Evolutionary conservation across 2,888 invertebrate genomes (phyloP).

Genomic region (Onthophagus sagittarius): DNA sequence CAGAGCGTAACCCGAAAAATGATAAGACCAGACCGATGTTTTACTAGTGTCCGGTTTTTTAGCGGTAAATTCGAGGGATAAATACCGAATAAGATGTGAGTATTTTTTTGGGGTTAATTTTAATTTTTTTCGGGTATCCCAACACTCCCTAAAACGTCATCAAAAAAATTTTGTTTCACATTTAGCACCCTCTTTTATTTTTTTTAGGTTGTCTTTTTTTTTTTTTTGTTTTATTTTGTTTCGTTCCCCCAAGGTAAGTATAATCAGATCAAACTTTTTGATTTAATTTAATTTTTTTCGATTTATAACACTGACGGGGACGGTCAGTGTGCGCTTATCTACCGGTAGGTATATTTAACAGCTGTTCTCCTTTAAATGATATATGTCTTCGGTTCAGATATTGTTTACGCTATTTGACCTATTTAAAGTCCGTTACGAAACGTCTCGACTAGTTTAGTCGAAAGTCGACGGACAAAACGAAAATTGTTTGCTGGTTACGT

Average conservation of each 20-base stretch:
- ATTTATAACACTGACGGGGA: background rate
- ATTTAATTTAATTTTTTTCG: background rate
- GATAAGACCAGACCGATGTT: constrained; percentile 34
- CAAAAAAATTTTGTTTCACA: constrained; percentile 23
- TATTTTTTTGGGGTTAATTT: constrained; percentile 19
- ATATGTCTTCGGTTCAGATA: constrained; percentile 17
- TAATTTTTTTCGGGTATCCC: background rate
- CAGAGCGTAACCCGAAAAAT: constrained; percentile 31
- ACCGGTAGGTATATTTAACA: constrained; percentile 23
- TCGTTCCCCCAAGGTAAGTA: background rate
- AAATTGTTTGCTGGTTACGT: background rate
- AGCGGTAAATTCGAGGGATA: constrained; percentile 20
- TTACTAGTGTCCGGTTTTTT: constrained; percentile 27
- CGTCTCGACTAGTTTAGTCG: background rate
- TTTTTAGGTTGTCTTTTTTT: background rate
- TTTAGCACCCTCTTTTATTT: background rate
- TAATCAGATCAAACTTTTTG: background rate
- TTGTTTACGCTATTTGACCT: constrained; percentile 23
- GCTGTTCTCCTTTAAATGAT: constrained; percentile 25
- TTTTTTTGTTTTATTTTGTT: background rate
- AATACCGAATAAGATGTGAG: constrained; percentile 30
- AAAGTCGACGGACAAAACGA: background rate
- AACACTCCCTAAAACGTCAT: constrained; percentile 34
- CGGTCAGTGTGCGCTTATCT: constrained; percentile 2
- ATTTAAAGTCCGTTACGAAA: constrained; percentile 16